A percentile compares a stretch with the other conserved stretches of the same genome.
These are phyloP conservation scores for Ptychodera flava DNA, from an alignment of 35 echinoderm and acorn worm species.

Conservation along the genomic window DNA sequence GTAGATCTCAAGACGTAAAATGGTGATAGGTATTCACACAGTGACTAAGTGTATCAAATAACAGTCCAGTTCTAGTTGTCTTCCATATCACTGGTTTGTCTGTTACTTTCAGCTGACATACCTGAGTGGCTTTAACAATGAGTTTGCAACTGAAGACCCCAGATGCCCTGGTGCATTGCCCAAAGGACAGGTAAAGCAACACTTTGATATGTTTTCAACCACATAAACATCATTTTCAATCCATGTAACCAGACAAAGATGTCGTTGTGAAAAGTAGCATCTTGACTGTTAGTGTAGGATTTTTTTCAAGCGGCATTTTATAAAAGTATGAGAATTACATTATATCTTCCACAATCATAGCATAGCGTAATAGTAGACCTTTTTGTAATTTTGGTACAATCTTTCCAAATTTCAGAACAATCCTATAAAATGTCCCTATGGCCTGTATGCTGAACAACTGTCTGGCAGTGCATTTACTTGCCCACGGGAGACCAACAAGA, in stretches of 20 bases:
- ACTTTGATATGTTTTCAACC: neutral
- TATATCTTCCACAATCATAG: too few species aligned
- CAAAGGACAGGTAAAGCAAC: constrained; percentile 77
- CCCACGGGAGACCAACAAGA: constrained; percentile 63
- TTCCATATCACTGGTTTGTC: constrained; percentile 67
- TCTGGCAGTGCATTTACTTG: constrained; percentile 90
- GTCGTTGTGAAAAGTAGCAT: neutral
- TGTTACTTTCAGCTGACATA: constrained; percentile 29
- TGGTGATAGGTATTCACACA: too few species aligned
- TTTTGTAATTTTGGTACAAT: too few species aligned
- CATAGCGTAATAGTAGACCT: too few species aligned
- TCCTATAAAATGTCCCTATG: constrained; percentile 90
- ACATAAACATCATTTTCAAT: too few species aligned
- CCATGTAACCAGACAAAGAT: neutral
- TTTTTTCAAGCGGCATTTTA: neutral
- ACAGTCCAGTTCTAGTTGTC: constrained; percentile 65
- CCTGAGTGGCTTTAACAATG: constrained; percentile 94
- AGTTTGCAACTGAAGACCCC: constrained; percentile 90
- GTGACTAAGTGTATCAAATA: too few species aligned
- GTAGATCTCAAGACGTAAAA: too few species aligned
- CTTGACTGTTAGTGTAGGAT: neutral
- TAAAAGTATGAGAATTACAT: neutral
- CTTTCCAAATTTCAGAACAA: constrained; percentile 52
- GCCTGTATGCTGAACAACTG: constrained; percentile 88
- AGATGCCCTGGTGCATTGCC: constrained; percentile 76